Evolutionary conservation across 1,140 invertebrate genomes (phyloP).

Genomic region (Gryllus bimaculatus): DNA sequence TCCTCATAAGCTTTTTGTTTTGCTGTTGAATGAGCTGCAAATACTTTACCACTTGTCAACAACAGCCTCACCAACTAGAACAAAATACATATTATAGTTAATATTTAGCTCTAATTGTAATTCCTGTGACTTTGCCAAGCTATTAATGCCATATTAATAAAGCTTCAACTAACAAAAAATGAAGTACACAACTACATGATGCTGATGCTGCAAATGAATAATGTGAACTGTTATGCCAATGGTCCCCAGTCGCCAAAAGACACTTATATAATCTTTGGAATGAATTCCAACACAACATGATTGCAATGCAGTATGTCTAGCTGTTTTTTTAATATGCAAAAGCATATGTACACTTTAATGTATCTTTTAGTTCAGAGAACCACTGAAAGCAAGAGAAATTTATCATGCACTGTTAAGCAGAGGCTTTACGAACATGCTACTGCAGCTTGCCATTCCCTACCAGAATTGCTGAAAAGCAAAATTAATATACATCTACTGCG

Average conservation of each 20-base stretch:
- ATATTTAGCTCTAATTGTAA: constrained; percentile 22
- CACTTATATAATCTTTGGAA: background rate
- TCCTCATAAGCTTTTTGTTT: constrained; percentile 16
- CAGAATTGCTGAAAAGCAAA: background rate
- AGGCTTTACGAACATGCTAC: background rate
- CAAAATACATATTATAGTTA: constrained; percentile 36
- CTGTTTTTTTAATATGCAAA: background rate
- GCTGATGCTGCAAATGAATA: constrained; percentile 29
- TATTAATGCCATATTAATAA: constrained; percentile 14
- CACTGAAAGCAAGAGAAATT: background rate
- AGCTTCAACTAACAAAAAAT: constrained; percentile 16
- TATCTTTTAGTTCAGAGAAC: background rate
- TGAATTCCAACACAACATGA: background rate
- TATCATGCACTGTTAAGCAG: background rate
- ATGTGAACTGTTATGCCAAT: background rate
- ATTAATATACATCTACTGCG: background rate
- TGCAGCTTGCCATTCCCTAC: background rate
- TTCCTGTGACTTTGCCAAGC: constrained; percentile 25
- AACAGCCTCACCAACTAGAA: constrained; percentile 48
- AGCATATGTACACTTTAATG: background rate
- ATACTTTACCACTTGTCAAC: constrained; percentile 47
- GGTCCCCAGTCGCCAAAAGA: background rate
- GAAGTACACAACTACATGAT: constrained; percentile 31
- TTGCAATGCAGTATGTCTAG: background rate
- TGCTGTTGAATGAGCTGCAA: constrained; percentile 32